Evolutionary conservation across 1,140 invertebrate species (phyloP).

Genomic region (Caenorhabditis inopinata): DNA sequence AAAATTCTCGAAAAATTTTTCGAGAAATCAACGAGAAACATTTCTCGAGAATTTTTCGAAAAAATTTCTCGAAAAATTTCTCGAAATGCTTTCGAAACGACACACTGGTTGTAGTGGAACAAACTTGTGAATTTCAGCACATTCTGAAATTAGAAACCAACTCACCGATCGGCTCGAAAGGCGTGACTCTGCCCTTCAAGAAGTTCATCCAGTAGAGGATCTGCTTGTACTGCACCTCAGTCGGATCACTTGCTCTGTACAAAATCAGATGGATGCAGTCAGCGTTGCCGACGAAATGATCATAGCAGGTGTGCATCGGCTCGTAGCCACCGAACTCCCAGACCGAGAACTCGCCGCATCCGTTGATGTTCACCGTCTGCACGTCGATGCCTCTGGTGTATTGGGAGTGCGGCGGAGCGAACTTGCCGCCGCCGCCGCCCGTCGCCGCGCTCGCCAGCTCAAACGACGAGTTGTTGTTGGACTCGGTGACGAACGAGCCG

Average conservation of each 20-base stretch:
- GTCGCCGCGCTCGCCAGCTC: neutral
- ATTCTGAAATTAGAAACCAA: neutral
- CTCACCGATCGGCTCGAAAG: slow-evolving; percentile 72
- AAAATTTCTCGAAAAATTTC: too few species aligned
- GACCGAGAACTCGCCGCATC: slow-evolving; percentile 74
- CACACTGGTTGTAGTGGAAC: neutral
- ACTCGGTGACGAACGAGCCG: slow-evolving; percentile 46
- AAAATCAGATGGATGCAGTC: slow-evolving; percentile 76
- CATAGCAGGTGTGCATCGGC: slow-evolving; percentile 78
- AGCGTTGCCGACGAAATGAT: slow-evolving; percentile 76
- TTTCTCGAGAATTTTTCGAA: too few species aligned
- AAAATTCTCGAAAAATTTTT: too few species aligned
- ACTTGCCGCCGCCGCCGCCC: neutral
- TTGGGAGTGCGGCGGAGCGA: slow-evolving; percentile 70
- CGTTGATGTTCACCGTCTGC: slow-evolving; percentile 72
- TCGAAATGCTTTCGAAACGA: too few species aligned
- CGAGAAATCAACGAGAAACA: too few species aligned
- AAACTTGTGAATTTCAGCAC: neutral
- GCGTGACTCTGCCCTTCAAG: slow-evolving; percentile 75
- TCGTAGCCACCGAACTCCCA: slow-evolving; percentile 84
- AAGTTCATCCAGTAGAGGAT: slow-evolving; percentile 81
- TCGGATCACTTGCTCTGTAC: slow-evolving; percentile 76
- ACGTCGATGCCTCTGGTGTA: slow-evolving; percentile 76
- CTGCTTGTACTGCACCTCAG: slow-evolving; percentile 73
- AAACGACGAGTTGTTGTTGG: slow-evolving; percentile 48